Evolutionary conservation across 2,113 vertebrate species (phyloP), one percentile per base, ranked within the genome.

Genomic region (Sturnira hondurensis): DNA sequence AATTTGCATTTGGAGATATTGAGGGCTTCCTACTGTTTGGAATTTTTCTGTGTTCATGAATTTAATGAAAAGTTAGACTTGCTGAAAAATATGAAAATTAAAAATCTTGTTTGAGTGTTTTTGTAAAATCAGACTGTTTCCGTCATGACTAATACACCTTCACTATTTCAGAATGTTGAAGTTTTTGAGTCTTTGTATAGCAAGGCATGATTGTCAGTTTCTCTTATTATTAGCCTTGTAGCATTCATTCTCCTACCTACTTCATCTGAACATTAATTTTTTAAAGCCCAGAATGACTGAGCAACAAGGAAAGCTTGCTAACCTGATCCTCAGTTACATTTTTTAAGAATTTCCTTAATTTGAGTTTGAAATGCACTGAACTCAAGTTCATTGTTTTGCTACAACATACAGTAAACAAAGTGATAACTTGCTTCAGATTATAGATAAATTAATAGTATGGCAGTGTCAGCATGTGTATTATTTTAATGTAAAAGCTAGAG

Each of bases 1-100:
- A 89, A 89, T 96, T 94, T 97, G 47, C 78, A 93, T 95, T 95
- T 92, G 70, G 56, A 89, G 80, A 94, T 77, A 71, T 33, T 58
- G 77, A 95, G 36, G 47, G n/a, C 70, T 86, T 96, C 71, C 43
- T 92, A 43, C 28, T 84, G 87, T 92, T 92, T 67, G 56, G 43
- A 84, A 56, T 95, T 87, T 92, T 96, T 95, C 70, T 78, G 0
- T 87, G 67, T 16, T 74, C 17, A 26, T 81, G 31, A 86, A 38
- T 93, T 95, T 73, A 92, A 78, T 91, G 73, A 84, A 94, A 81
- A 94, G n/a, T 90, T 95, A 65, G 41, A 80, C 63, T 45, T 91
- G 28, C 56, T 83, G 31, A 91, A 85, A 93, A 74, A 95, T 56
- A 12, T 22, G 85, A 81, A 15, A 92, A 95, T 71, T 67, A 90